Conservation (phyloP, 1,140 invertebrate species). For the Pygmarrhopalites habei region DNA sequence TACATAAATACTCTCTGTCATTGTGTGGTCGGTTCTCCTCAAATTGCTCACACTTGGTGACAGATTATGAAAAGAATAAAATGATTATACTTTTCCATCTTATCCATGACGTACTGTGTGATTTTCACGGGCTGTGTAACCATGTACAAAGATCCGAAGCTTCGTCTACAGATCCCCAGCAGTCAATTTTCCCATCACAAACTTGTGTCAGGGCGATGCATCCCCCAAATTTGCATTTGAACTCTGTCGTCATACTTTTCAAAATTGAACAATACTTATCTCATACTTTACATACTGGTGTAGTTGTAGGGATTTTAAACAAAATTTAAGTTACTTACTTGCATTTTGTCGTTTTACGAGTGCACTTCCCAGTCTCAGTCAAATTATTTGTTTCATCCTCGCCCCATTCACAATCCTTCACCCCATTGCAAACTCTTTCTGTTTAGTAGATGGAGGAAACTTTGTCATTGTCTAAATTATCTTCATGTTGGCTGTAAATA, state of each 20-base stretch:
- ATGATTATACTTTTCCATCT: too few relatives aligned
- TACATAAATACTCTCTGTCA: too few relatives aligned
- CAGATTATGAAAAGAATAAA: too few relatives aligned
- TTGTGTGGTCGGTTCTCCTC: too few relatives aligned
- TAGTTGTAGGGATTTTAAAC: background rate
- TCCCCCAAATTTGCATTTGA: constrained; percentile 33
- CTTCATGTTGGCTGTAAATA: too few relatives aligned
- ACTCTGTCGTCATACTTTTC: constrained; percentile 17
- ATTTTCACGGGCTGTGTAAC: too few relatives aligned
- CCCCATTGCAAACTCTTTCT: constrained; percentile 24
- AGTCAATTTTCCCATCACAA: constrained; percentile 30
- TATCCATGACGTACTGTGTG: too few relatives aligned
- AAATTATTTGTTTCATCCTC: constrained; percentile 22
- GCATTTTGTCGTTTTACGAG: background rate
- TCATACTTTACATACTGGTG: background rate
- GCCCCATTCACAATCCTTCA: constrained; percentile 16
- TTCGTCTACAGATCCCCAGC: constrained; percentile 26
- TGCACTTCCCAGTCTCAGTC: background rate
- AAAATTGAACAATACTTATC: constrained; percentile 2
- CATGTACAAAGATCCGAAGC: too few relatives aligned
- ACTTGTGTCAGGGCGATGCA: constrained; percentile 20
- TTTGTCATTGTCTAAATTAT: too few relatives aligned
- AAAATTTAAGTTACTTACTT: background rate
- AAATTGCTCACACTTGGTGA: too few relatives aligned
- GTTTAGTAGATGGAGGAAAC: too few relatives aligned